Base-by-base conservation (phyloP, 1,140 invertebrate species). In the Drosophila pseudoobscura region DNA sequence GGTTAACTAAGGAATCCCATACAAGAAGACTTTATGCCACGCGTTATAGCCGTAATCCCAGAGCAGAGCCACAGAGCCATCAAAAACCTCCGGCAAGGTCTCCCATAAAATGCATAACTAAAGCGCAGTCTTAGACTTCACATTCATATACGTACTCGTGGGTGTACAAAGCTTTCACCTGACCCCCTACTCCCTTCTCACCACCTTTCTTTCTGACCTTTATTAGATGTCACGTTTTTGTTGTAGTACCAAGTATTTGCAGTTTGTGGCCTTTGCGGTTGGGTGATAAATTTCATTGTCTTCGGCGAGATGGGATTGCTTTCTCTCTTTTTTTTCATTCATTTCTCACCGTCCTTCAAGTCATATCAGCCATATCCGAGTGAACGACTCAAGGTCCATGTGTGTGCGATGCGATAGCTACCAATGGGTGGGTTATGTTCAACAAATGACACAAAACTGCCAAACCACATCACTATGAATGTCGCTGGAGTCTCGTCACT, bases 401-500 rank as follows among this genome's bases (percentile, higher is more conserved):
- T 56, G 78, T 78, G 55, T 77, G 55, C 20, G 1, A 20, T 72
- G 75, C 56, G 84, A 75, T 74, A 72, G 11, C 35, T 1, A 13
- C 35, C 35, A 1, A 39, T 39, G 11, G 35, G 11, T 39, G 35
- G 71, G 58, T 69, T 76, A 64, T 80, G 80, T 74, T 59, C 75
- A 73, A 83, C 78, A 85, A 90, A 90, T 90, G 89, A 90, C 84
- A 83, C 70, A 76, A 72, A 87, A 88, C 75, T 88, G 83, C 83
- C 82, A 88, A 87, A 71, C 78, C 78, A 85, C 82, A 87, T 87
- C 82, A 82, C 78, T 71, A 88, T 88, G 73, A 90, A 85, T 83
- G 85, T 83, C 84, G 87, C 79, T 82, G 68, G 74, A 75, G 83
- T 88, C 82, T 88, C 83, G 78, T 85, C 82, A 78, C 66, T 78